phyloP scores from a whole-genome alignment of 1,140 invertebrate genomes.

The Geopemphigus sp. region DNA sequence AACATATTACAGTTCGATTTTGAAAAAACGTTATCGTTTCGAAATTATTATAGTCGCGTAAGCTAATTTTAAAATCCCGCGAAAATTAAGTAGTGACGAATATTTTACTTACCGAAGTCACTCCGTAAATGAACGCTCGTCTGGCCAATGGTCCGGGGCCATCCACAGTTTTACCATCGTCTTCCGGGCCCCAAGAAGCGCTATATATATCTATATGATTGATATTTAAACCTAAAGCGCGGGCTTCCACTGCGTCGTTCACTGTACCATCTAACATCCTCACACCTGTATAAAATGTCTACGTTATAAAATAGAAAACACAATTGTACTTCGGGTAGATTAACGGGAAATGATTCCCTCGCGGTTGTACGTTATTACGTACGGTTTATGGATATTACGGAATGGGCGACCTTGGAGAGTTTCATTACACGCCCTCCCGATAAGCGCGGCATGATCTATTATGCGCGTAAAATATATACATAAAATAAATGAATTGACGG shows the following conservation, averaged over 20 bases:
- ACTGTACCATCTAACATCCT: slow-evolving; percentile 94
- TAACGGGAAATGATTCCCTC: not conserved
- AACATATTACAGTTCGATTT: too few relatives aligned
- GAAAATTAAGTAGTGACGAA: not conserved
- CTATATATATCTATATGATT: slow-evolving; percentile 95
- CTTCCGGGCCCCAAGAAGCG: slow-evolving; percentile 94
- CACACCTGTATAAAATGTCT: slow-evolving; percentile 63
- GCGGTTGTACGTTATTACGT: not conserved
- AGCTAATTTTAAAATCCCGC: not conserved
- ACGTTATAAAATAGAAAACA: not conserved
- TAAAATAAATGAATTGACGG: too few relatives aligned
- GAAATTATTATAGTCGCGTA: too few relatives aligned
- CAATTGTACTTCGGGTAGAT: too few relatives aligned
- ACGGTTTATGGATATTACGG: not conserved
- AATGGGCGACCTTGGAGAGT: too few relatives aligned
- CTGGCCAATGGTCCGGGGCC: slow-evolving; percentile 94
- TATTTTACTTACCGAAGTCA: slow-evolving; percentile 69
- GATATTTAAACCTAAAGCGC: slow-evolving; percentile 84
- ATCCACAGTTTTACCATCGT: slow-evolving; percentile 97
- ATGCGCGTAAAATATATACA: too few relatives aligned
- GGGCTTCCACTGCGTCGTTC: slow-evolving; percentile 92
- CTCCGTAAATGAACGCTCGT: slow-evolving; percentile 93
- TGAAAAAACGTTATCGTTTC: too few relatives aligned
- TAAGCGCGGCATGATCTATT: too few relatives aligned
- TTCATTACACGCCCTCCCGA: too few relatives aligned